Base-by-base conservation (phyloP, 2,113 vertebrate genomes). In the Pterocles orientalis region DNA sequence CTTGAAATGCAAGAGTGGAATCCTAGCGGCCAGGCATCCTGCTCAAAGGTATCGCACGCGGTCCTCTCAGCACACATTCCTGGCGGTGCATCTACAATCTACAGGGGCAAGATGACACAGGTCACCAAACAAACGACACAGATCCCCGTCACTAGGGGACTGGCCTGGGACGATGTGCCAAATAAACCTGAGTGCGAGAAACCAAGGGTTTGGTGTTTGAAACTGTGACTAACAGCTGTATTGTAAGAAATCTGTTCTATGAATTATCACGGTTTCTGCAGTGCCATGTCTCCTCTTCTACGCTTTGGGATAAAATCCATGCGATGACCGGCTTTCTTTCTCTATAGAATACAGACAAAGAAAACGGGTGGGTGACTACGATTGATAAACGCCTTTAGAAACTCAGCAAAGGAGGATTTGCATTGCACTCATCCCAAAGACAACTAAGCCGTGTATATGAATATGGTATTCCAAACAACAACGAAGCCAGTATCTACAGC, bases 391-490 rank as follows among this genome's bases (percentile, higher is more conserved):
- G 47, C 45, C 58, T 78, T 70, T 24, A 84, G 64, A 70, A 91
- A 58, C 12, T 34, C 29, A 88, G 68, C 72, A 78, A 71, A 79
- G 60, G 56, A 90, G 43, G 81, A 95, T 82, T 56, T 69, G 66
- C 78, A 83, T 18, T 45, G 58, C 68, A 36, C 70, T 80, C 76
- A 50, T 53, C 72, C 62, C 66, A 25, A 39, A 39, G 65, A 82
- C 66, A 65, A 89, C 82, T 34, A 43, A 90, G 75, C 39, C 4
- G 6, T 18, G 36, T 53, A 43, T 36, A 47, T 56, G 54, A 83
- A 87, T 47, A 23, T 0, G 56, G 41, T 28, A 69, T 82, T 96
- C 85, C 85, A 60, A 68, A 39, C 1, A 6, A 50, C 85, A 88
- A 60, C 50, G 60, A 64, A 79, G 33, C 18, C 73, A 72, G 18